Conservation (phyloP, 2,797 vertebrate genomes). For the Lates japonicus region DNA sequence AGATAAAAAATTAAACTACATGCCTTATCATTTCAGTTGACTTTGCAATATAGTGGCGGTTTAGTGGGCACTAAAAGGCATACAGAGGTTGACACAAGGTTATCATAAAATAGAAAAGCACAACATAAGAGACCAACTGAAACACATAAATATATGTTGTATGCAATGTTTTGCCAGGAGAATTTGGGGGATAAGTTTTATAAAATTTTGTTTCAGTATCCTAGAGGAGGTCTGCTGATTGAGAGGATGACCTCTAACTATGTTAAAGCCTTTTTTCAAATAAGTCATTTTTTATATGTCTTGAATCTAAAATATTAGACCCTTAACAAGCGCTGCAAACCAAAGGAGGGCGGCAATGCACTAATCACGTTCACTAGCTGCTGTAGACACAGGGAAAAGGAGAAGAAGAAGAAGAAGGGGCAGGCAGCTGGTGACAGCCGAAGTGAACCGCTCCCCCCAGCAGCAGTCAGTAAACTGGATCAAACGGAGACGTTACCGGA, state of each 20-base stretch:
- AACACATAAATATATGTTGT: neutral
- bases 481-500: constrained; percentile 44
- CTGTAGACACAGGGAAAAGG: neutral
- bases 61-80: too few relatives aligned
- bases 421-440: constrained; percentile 71
- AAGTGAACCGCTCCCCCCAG: constrained; percentile 59
- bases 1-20: too few relatives aligned
- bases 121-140: neutral
- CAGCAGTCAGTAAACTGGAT: constrained; percentile 50
- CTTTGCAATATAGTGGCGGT: too few relatives aligned
- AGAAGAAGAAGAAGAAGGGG: constrained; percentile 21
- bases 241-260: too few relatives aligned
- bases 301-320: too few relatives aligned
- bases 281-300: too few relatives aligned
- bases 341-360: constrained; percentile 32
- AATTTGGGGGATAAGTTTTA: neutral
- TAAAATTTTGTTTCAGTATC: neutral
- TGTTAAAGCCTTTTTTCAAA: too few relatives aligned
- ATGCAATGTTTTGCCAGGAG: neutral
- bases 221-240: too few relatives aligned
- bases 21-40: too few relatives aligned
- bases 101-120: neutral
- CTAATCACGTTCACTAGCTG: neutral
- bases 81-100: too few relatives aligned
- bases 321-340: neutral